Conservation (phyloP, 2,113 vertebrate genomes). For the Stercorarius parasiticus region DNA sequence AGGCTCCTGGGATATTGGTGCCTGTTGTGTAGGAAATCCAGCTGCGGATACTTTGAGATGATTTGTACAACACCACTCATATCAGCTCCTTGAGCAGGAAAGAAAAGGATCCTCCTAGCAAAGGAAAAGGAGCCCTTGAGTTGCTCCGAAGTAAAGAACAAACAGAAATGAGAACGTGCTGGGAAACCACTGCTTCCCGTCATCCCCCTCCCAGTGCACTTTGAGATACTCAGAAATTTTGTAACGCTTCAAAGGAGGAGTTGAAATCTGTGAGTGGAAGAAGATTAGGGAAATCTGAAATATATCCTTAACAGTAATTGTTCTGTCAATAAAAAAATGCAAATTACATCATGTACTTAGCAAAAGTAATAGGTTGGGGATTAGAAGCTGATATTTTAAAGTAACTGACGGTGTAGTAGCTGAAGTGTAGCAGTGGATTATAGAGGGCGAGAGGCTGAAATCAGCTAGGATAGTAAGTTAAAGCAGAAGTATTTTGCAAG, state of each 20-base stretch:
- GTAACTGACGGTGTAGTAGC: background rate
- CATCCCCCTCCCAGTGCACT: background rate
- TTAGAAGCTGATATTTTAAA: conserved; percentile 14
- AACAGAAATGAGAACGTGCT: background rate
- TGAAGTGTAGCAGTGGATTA: background rate
- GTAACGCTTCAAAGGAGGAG: conserved; percentile 10
- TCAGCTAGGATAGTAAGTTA: background rate
- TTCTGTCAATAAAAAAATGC: conserved; percentile 17
- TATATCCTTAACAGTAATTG: conserved; percentile 22
- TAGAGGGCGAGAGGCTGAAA: background rate
- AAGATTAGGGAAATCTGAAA: conserved; percentile 49
- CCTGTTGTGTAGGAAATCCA: background rate
- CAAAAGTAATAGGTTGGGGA: background rate
- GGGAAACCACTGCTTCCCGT: background rate
- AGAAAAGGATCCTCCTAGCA: background rate
- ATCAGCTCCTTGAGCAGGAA: background rate
- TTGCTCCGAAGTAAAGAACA: background rate
- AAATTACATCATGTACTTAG: conserved; percentile 5
- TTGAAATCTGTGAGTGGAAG: background rate
- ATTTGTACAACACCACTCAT: background rate
- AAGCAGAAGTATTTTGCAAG: background rate
- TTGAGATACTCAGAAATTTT: background rate
- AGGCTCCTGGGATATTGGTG: background rate
- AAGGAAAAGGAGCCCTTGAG: background rate
- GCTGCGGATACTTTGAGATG: background rate